Evolutionary conservation across 2,888 invertebrate genomes (phyloP).

Genomic region (Ceriagrion tenellum): DNA sequence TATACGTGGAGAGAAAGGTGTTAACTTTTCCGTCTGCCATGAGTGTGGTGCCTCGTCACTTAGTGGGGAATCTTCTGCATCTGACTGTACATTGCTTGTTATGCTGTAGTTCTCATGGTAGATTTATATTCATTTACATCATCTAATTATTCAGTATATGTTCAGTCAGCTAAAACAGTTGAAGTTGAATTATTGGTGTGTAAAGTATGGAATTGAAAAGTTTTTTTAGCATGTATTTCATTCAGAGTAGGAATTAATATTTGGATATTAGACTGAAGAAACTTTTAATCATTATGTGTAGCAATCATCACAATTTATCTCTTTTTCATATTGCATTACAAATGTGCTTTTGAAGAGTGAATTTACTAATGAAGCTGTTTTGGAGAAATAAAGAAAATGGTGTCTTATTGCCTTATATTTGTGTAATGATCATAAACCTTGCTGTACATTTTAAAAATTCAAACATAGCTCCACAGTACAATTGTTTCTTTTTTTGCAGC

Average conservation of each 20-base stretch:
- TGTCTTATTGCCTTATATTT: background rate
- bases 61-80: no score
- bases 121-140: background rate
- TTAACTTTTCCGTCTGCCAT: no score
- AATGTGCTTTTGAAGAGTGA: background rate
- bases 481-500: conserved; percentile 77
- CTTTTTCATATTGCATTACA: background rate
- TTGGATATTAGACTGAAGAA: background rate
- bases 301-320: background rate
- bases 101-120: background rate
- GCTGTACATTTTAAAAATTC: conserved; percentile 37
- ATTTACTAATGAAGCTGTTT: background rate
- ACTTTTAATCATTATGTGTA: background rate
- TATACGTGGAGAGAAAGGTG: no score
- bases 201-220: background rate
- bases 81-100: background rate
- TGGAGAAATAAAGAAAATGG: background rate
- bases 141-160: background rate
- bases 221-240: background rate
- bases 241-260: background rate
- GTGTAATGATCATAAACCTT: background rate
- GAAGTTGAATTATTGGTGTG: background rate
- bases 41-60: no score
- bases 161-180: background rate
- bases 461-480: conserved; percentile 70